These are phyloP conservation scores for Sciaenops ocellatus DNA, from an alignment of 2,797 vertebrate genomes.

Conservation along the genomic window DNA sequence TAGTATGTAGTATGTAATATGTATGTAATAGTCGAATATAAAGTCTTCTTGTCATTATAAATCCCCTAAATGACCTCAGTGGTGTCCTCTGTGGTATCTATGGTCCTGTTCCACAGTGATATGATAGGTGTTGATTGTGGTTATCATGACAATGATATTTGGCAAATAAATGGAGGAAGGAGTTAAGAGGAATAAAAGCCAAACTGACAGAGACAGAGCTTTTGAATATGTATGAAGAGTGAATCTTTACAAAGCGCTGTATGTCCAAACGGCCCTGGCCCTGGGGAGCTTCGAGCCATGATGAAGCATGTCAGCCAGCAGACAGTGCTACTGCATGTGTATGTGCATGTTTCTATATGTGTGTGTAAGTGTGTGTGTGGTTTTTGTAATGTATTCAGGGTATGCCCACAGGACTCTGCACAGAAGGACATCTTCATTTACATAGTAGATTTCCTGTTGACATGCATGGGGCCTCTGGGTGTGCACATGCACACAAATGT, in stretches of 20 bases:
- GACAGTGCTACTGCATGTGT: constrained; percentile 2
- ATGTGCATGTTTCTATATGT: not conserved
- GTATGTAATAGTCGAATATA: not conserved
- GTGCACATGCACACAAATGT: not conserved
- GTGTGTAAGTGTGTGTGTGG: not conserved
- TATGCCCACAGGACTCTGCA: constrained; percentile 6
- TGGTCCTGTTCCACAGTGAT: not conserved
- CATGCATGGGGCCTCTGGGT: constrained; percentile 10
- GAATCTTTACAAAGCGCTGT: constrained; percentile 29
- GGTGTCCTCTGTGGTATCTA: not conserved
- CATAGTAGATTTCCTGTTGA: constrained; percentile 25
- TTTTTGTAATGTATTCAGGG: not conserved
- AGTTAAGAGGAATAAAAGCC: not conserved
- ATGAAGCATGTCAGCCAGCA: constrained; percentile 21
- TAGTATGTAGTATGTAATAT: not conserved
- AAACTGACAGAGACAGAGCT: constrained; percentile 9
- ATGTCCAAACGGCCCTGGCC: constrained; percentile 18
- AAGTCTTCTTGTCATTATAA: not conserved
- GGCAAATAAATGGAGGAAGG: not conserved
- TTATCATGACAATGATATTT: not conserved
- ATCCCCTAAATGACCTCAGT: not conserved
- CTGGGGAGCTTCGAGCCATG: not conserved
- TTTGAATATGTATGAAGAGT: constrained; percentile 50
- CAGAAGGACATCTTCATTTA: constrained; percentile 21
- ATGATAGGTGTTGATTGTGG: not conserved